A percentile compares a stretch with the other conserved stretches of the same genome.
Conservation (phyloP, 37 sponge, comb jelly and placozoan species). For the Aplysina aerophoba region DNA sequence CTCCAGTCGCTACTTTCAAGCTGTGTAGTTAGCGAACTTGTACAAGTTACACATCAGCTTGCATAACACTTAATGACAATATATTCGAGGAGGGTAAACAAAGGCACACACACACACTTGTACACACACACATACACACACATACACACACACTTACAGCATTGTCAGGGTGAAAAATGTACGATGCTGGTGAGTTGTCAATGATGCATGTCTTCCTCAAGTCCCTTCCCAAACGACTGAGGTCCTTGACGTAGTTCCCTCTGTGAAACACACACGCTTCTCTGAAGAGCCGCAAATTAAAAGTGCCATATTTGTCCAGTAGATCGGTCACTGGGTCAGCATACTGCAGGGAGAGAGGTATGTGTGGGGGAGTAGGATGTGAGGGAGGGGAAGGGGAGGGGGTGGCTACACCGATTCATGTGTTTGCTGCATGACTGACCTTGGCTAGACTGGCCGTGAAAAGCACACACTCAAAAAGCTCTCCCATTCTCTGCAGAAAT, state of each 20-base stretch:
- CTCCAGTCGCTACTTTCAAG: too few relatives aligned
- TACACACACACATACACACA: neutral
- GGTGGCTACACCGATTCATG: neutral
- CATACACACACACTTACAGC: slow-evolving; percentile 75
- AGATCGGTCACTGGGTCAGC: slow-evolving; percentile 98
- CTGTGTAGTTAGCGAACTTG: too few relatives aligned
- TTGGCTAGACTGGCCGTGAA: slow-evolving; percentile 98
- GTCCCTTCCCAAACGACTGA: slow-evolving; percentile 93
- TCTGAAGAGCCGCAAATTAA: slow-evolving; percentile 86
- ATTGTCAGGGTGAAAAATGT: slow-evolving; percentile 98
- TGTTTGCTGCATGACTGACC: slow-evolving; percentile 42
- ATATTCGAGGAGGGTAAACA: too few relatives aligned
- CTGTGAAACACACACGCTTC: slow-evolving; percentile 97
- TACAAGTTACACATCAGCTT: too few relatives aligned
- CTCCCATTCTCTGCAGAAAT: slow-evolving; percentile 93
- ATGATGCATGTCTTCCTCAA: slow-evolving; percentile 88
- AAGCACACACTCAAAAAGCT: slow-evolving; percentile 97
- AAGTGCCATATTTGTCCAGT: slow-evolving; percentile 84
- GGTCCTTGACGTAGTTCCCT: slow-evolving; percentile 99
- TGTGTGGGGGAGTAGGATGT: neutral
- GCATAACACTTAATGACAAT: too few relatives aligned
- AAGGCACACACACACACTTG: too few relatives aligned
- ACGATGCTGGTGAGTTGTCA: slow-evolving; percentile 98
- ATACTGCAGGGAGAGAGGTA: slow-evolving; percentile 71
- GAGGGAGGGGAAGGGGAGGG: neutral